Conservation (phyloP, 2,888 invertebrate genomes). For the Syrista parreyssii region DNA sequence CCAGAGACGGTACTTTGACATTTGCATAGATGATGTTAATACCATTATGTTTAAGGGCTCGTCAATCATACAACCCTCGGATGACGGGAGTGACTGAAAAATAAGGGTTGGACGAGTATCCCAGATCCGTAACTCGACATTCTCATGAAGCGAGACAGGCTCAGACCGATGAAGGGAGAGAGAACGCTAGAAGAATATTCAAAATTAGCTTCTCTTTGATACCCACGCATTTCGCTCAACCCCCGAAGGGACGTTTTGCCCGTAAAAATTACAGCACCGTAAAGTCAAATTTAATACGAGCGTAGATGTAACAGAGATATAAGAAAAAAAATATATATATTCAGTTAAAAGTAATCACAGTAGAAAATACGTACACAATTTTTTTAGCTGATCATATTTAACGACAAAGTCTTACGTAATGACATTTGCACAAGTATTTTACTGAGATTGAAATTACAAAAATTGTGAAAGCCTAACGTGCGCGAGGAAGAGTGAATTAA, state of each 20-base stretch:
- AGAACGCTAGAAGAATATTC: conserved; percentile 14
- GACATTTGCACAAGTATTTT: background rate
- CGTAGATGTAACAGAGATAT: background rate
- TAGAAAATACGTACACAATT: no score
- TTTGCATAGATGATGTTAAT: conserved; percentile 47
- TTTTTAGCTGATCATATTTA: no score
- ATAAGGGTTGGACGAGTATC: background rate
- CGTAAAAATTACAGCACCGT: background rate
- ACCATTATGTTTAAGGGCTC: conserved; percentile 50
- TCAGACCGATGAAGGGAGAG: background rate
- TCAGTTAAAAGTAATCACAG: no score
- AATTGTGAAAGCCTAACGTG: background rate
- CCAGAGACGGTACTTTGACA: conserved; percentile 29
- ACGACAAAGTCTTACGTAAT: background rate
- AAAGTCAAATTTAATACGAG: background rate
- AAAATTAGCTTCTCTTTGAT: conserved; percentile 25
- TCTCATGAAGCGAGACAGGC: background rate
- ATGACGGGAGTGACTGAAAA: conserved; percentile 23
- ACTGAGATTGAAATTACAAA: background rate
- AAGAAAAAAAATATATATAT: no score
- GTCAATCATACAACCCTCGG: conserved; percentile 45
- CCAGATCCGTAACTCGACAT: background rate
- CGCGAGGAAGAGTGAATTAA: background rate
- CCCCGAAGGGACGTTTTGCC: background rate
- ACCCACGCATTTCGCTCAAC: background rate